Evolutionary conservation across 2,888 invertebrate genomes (phyloP).

Genomic region (Tetramorium bicarinatum): DNA sequence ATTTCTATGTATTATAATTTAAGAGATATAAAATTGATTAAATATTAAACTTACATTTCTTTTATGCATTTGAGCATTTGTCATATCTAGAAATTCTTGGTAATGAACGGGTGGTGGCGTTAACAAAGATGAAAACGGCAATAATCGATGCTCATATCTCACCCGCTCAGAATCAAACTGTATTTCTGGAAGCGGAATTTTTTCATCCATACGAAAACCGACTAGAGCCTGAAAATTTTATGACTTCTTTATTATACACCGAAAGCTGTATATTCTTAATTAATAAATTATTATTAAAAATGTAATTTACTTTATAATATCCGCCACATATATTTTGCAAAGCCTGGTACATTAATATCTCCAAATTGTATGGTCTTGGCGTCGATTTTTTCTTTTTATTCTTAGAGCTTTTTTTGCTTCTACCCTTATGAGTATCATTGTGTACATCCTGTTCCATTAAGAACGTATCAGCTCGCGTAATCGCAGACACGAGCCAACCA

Average conservation of each 20-base stretch:
- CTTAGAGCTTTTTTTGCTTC: constrained; percentile 87
- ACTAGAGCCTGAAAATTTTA: constrained; percentile 90
- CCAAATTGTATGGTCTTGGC: constrained; percentile 92
- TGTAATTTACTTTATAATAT: constrained; percentile 92
- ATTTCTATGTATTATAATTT: constrained; percentile 17
- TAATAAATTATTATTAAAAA: not conserved
- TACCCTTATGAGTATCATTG: constrained; percentile 85
- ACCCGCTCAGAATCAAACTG: constrained; percentile 98
- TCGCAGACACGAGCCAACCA: constrained; percentile 96
- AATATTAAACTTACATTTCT: constrained; percentile 80
- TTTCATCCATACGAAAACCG: constrained; percentile 95
- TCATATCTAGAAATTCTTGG: constrained; percentile 95
- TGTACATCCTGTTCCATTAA: constrained; percentile 92
- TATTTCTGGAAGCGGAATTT: constrained; percentile 93
- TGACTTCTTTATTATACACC: not conserved
- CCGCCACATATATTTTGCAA: constrained; percentile 98
- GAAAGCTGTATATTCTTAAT: not conserved
- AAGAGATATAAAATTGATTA: constrained; percentile 5
- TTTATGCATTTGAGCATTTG: constrained; percentile 85
- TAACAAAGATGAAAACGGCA: constrained; percentile 94
- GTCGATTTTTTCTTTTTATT: constrained; percentile 91
- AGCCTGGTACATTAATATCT: constrained; percentile 96
- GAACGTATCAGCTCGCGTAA: constrained; percentile 95
- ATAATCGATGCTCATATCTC: constrained; percentile 97
- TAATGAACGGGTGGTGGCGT: constrained; percentile 97